phyloP scores from a whole-genome alignment of 2,888 invertebrate species.

The Xylophagus ater region DNA sequence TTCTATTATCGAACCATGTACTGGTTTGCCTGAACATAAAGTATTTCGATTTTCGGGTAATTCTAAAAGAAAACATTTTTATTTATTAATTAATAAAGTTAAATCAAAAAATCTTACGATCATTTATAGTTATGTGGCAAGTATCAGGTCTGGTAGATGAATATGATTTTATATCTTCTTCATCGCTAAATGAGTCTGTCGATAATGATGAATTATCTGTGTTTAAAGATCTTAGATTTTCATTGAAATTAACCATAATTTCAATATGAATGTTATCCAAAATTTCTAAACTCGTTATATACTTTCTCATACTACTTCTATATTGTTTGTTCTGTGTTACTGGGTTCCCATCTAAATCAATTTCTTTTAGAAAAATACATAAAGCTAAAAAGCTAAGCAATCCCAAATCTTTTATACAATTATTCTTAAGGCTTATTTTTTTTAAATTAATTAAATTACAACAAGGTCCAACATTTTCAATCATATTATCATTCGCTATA shows the following conservation, averaged over 20 bases:
- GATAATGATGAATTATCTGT: constrained; percentile 4
- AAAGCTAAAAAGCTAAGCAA: constrained; percentile 33
- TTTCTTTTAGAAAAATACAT: constrained; percentile 43
- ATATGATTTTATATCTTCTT: too few species aligned
- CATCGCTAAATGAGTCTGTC: too few species aligned
- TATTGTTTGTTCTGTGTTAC: constrained; percentile 33
- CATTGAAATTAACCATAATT: background rate
- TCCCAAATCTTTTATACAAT: constrained; percentile 32
- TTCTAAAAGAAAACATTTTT: background rate
- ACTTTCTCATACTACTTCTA: constrained; percentile 30
- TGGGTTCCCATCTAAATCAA: constrained; percentile 44
- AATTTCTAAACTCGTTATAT: constrained; percentile 34
- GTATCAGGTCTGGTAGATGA: too few species aligned
- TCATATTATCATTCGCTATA: constrained; percentile 50
- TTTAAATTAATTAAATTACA: constrained; percentile 43
- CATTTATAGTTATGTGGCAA: background rate
- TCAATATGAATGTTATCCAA: constrained; percentile 35
- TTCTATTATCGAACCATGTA: constrained; percentile 7
- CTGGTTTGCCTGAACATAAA: background rate
- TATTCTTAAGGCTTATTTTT: constrained; percentile 38
- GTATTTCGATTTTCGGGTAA: background rate
- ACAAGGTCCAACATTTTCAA: constrained; percentile 51
- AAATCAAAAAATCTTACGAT: background rate
- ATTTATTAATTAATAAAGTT: background rate
- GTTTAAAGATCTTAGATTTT: constrained; percentile 2